These are phyloP conservation scores for Stylophora pistillata DNA, from an alignment of 64 coral and sea anemone genomes.

Conservation along the genomic window DNA sequence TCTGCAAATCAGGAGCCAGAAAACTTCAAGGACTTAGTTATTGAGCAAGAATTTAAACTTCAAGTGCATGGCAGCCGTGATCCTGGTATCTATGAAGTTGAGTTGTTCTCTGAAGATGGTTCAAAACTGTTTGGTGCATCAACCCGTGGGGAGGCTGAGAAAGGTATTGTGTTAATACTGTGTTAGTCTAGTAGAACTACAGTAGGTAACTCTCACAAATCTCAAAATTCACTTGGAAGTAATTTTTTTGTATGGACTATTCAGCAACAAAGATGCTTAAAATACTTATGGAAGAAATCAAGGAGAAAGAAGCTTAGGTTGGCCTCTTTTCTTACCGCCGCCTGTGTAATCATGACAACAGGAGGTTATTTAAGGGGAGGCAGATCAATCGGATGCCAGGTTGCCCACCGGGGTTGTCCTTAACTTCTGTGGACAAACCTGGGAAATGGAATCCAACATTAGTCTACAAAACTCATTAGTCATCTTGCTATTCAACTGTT, in stretches of 20 bases:
- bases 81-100: conserved; percentile 49
- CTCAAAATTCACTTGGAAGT: no score
- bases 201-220: no score
- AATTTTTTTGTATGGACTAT: no score
- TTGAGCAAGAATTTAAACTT: conserved; percentile 44
- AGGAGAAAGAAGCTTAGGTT: background rate
- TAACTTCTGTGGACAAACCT: background rate
- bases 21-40: conserved; percentile 58
- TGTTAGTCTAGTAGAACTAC: background rate
- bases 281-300: background rate
- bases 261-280: no score
- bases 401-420: conserved; percentile 34
- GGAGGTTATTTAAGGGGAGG: conserved; percentile 42
- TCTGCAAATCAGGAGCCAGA: background rate
- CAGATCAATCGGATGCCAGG: conserved; percentile 8
- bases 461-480: background rate
- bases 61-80: background rate
- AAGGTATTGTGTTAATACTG: background rate
- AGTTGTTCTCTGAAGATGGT: conserved; percentile 42
- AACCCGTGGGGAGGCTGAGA: background rate
- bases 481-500: no score
- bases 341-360: background rate
- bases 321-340: conserved; percentile 32
- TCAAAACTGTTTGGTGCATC: background rate
- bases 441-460: conserved; percentile 23